Conservation (phyloP, 2,888 invertebrate species). For the Poecilobothrus nobilitatus region DNA sequence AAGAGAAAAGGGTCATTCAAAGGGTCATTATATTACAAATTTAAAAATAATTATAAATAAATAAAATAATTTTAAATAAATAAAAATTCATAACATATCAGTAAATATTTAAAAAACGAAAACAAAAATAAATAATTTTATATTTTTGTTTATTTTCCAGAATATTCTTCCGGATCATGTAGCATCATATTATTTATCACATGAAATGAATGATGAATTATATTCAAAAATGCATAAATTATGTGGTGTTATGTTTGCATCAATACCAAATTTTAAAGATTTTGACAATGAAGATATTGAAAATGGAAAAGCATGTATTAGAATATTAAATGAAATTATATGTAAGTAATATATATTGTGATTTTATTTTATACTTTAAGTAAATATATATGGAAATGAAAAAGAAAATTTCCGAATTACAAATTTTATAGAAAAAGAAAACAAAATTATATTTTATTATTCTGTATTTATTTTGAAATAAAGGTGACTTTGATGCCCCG, state of each 20-base stretch:
- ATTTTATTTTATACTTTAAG: too few relatives aligned
- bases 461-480: neutral
- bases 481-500: slow-evolving; percentile 75
- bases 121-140: too few relatives aligned
- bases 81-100: too few relatives aligned
- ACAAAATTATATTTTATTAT: neutral
- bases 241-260: slow-evolving; percentile 93
- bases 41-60: too few relatives aligned
- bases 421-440: neutral
- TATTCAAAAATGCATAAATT: slow-evolving; percentile 45
- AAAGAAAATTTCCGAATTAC: too few relatives aligned
- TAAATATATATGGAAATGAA: too few relatives aligned
- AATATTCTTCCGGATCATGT: slow-evolving; percentile 96
- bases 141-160: slow-evolving; percentile 51
- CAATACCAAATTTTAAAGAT: slow-evolving; percentile 95
- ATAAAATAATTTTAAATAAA: too few relatives aligned
- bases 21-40: too few relatives aligned
- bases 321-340: slow-evolving; percentile 93
- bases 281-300: slow-evolving; percentile 97
- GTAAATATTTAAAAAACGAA: too few relatives aligned
- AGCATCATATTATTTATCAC: slow-evolving; percentile 83
- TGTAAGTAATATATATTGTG: slow-evolving; percentile 47
- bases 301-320: slow-evolving; percentile 95
- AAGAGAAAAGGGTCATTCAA: too few relatives aligned
- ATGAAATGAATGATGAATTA: slow-evolving; percentile 55